Percentiles rank a stretch among this genome's conserved stretches.
Evolutionary conservation across 2,888 invertebrate genomes (phyloP).

Genomic region (Xylocampa areola): DNA sequence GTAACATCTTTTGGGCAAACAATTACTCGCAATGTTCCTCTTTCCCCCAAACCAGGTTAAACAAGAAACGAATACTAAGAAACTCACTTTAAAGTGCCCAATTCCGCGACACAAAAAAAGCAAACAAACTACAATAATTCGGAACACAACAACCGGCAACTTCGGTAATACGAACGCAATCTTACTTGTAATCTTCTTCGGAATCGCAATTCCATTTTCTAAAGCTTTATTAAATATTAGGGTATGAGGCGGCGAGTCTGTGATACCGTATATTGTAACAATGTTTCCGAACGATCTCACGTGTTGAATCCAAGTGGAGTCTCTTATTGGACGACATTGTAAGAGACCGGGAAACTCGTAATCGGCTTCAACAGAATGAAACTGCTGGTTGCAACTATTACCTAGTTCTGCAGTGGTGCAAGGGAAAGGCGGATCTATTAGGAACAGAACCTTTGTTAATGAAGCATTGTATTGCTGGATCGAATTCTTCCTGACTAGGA

Average conservation of each 20-base stretch:
- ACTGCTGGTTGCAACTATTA: constrained; percentile 68
- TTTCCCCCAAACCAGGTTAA: constrained; percentile 8
- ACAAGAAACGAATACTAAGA: constrained; percentile 17
- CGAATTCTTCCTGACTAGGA: too few relatives aligned
- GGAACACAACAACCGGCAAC: constrained; percentile 30
- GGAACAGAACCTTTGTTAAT: too few relatives aligned
- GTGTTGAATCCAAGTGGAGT: constrained; percentile 57
- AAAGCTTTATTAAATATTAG: constrained; percentile 61
- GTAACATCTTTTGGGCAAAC: neutral
- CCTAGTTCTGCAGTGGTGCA: constrained; percentile 49
- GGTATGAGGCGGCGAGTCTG: constrained; percentile 27
- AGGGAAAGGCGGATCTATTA: constrained; percentile 15
- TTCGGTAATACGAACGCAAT: constrained; percentile 52
- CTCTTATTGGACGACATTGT: constrained; percentile 65
- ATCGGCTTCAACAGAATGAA: constrained; percentile 72
- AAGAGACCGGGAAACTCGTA: constrained; percentile 63
- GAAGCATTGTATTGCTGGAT: too few relatives aligned
- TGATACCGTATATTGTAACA: constrained; percentile 49
- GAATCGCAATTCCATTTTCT: constrained; percentile 52
- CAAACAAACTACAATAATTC: constrained; percentile 38
- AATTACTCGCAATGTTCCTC: constrained; percentile 15
- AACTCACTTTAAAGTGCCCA: constrained; percentile 16
- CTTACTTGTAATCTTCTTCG: constrained; percentile 53
- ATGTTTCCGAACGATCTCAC: constrained; percentile 64
- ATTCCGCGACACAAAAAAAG: constrained; percentile 15